These are phyloP conservation scores for Hippocampus kuda DNA, from an alignment of 2,797 vertebrate species.

Conservation along the genomic window DNA sequence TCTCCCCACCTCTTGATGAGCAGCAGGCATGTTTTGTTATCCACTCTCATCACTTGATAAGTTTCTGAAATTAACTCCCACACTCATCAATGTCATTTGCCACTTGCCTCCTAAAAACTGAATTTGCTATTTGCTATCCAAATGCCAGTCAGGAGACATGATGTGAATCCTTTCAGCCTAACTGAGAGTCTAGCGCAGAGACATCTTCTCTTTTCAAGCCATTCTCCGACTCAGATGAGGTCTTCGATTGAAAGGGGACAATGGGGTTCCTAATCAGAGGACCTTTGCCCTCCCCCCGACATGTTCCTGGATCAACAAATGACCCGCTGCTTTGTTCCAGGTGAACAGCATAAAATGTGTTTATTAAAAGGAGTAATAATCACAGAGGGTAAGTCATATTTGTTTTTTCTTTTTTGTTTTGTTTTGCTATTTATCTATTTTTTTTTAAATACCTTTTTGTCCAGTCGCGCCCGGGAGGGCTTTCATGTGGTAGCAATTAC, in stretches of 20 bases:
- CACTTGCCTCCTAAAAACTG: background rate
- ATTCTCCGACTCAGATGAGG: slow-evolving; percentile 11
- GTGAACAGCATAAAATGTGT: slow-evolving; percentile 61
- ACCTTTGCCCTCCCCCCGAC: slow-evolving; percentile 43
- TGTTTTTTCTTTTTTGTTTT: slow-evolving; percentile 36
- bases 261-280: slow-evolving; percentile 55
- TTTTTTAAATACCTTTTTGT: slow-evolving; percentile 49
- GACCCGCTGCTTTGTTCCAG: slow-evolving; percentile 53
- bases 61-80: background rate
- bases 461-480: slow-evolving; percentile 47
- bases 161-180: background rate
- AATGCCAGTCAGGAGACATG: background rate
- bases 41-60: background rate
- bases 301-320: slow-evolving; percentile 60
- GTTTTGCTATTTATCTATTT: too few species aligned
- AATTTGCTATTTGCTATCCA: background rate
- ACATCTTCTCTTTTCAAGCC: background rate
- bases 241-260: slow-evolving; percentile 38
- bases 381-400: slow-evolving; percentile 69
- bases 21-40: background rate
- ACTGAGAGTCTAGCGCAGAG: background rate
- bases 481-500: slow-evolving; percentile 74
- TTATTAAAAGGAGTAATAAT: slow-evolving; percentile 67
- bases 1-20: background rate
- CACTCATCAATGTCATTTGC: background rate